Evolutionary conservation across 53 echinoderm and acorn worm genomes (phyloP).

Genomic region (Holothuria scabra): DNA sequence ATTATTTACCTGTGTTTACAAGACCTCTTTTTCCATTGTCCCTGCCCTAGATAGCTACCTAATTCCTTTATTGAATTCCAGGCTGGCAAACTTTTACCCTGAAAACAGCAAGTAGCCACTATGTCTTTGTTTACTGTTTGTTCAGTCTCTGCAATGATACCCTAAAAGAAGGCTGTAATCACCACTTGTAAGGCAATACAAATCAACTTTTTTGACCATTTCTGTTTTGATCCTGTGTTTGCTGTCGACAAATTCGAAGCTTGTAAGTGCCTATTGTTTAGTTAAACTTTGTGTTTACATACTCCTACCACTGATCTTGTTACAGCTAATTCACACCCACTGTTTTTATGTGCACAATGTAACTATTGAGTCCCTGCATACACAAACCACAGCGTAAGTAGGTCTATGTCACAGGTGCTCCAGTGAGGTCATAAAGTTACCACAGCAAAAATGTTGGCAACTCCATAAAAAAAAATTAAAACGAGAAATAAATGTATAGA

Average conservation of each 20-base stretch:
- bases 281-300: neutral
- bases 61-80: too few species aligned
- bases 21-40: conserved; percentile 20
- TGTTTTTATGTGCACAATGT: neutral
- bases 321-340: conserved; percentile 23
- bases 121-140: neutral
- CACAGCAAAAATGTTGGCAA: too few species aligned
- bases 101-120: too few species aligned
- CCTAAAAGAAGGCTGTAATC: neutral
- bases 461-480: too few species aligned
- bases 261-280: neutral
- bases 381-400: conserved; percentile 4
- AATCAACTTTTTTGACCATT: neutral
- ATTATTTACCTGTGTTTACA: neutral
- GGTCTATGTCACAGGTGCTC: conserved; percentile 1
- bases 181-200: neutral
- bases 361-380: neutral
- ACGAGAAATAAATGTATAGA: too few species aligned
- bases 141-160: conserved; percentile 13
- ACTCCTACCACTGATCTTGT: neutral
- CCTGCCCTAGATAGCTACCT: neutral
- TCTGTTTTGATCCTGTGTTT: neutral
- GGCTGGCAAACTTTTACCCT: too few species aligned
- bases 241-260: conserved; percentile 27
- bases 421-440: too few species aligned